phyloP scores from a whole-genome alignment of 2,888 invertebrate species.

The Charanyca ferruginea region DNA sequence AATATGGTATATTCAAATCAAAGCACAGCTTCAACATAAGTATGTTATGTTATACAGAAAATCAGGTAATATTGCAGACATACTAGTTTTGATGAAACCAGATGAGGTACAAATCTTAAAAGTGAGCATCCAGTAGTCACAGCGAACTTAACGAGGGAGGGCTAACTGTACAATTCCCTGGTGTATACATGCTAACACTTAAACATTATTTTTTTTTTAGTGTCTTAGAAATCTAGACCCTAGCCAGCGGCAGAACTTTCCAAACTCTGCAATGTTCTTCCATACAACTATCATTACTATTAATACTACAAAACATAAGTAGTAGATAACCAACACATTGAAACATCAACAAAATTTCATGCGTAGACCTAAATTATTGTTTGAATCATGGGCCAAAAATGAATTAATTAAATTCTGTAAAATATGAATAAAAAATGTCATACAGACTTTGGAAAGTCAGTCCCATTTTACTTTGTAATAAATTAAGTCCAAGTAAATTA shows the following conservation, averaged over 20 bases:
- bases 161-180: constrained; percentile 91
- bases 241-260: constrained; percentile 89
- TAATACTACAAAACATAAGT: constrained; percentile 77
- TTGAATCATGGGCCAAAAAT: constrained; percentile 67
- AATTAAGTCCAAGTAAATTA: constrained; percentile 91
- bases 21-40: constrained; percentile 84
- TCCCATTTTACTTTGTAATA: constrained; percentile 90
- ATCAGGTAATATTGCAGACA: constrained; percentile 78
- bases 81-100: constrained; percentile 88
- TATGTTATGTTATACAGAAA: constrained; percentile 70
- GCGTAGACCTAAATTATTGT: constrained; percentile 76
- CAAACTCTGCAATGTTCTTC: constrained; percentile 86
- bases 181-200: constrained; percentile 91
- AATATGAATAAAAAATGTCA: constrained; percentile 67
- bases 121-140: constrained; percentile 89
- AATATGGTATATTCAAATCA: constrained; percentile 78
- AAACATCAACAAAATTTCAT: constrained; percentile 82
- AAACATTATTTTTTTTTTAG: constrained; percentile 88
- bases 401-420: constrained; percentile 62
- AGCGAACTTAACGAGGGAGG: constrained; percentile 91
- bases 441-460: constrained; percentile 90
- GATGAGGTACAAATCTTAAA: constrained; percentile 82
- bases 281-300: constrained; percentile 77
- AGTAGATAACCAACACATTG: constrained; percentile 77
- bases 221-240: constrained; percentile 89